Percentiles rank a stretch among this genome's conserved stretches.
phyloP scores from a whole-genome alignment of 2,888 invertebrate species.

The Arrhopalites spinosus region DNA sequence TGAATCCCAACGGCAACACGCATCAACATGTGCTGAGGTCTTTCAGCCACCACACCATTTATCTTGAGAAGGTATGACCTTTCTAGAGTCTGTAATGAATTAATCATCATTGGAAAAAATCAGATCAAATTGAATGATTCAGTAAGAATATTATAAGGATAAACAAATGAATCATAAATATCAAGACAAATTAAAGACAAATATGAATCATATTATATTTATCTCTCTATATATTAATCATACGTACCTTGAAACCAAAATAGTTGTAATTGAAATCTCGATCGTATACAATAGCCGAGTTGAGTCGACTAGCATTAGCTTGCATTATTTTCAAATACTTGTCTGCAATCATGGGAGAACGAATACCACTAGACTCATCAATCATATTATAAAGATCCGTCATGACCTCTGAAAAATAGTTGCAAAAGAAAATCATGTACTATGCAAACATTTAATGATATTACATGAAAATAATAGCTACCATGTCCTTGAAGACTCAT shows the following conservation, averaged over 20 bases:
- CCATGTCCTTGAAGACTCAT: too few species aligned
- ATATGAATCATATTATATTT: not conserved
- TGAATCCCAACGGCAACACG: constrained; percentile 96
- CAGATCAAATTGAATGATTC: not conserved
- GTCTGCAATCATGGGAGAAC: constrained; percentile 84
- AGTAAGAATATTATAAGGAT: not conserved
- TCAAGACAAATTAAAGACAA: not conserved
- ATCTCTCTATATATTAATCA: too few species aligned
- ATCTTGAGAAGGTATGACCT: constrained; percentile 92
- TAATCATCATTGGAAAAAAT: not conserved
- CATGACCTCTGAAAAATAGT: constrained; percentile 85
- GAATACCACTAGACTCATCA: constrained; percentile 73
- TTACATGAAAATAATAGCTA: too few species aligned
- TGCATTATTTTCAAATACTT: constrained; percentile 79
- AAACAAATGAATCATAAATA: not conserved
- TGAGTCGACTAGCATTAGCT: constrained; percentile 83
- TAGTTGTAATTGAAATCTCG: constrained; percentile 96
- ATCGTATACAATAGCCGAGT: constrained; percentile 95
- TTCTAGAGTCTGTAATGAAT: constrained; percentile 74
- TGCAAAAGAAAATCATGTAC: too few species aligned
- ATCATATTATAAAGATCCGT: constrained; percentile 78
- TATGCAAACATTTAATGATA: too few species aligned
- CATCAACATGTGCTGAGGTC: constrained; percentile 99
- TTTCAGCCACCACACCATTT: constrained; percentile 87
- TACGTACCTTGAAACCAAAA: constrained; percentile 93